Conservation (phyloP, 2,888 invertebrate genomes). For the Athetis lepigone region DNA sequence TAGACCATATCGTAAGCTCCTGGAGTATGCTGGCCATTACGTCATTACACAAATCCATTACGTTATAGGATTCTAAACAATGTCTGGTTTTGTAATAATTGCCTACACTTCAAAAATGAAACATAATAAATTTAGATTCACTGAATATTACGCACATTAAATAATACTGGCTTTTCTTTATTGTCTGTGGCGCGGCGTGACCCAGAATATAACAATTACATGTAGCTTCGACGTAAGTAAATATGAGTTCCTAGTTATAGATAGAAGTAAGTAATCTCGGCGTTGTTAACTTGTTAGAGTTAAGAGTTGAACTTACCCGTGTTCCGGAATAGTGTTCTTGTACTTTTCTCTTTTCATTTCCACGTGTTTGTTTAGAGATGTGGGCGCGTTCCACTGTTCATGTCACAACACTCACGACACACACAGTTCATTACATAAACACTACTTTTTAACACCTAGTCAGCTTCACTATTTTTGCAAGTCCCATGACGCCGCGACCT, state of each 20-base stretch:
- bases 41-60: slow-evolving; percentile 54
- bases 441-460: slow-evolving; percentile 68
- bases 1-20: slow-evolving; percentile 45
- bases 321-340: slow-evolving; percentile 79
- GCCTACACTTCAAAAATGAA: slow-evolving; percentile 53
- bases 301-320: slow-evolving; percentile 75
- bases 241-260: slow-evolving; percentile 42
- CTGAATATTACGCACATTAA: slow-evolving; percentile 59
- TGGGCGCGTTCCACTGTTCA: slow-evolving; percentile 78
- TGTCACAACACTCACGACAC: slow-evolving; percentile 76
- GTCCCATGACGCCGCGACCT: slow-evolving; percentile 71
- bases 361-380: slow-evolving; percentile 75
- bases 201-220: slow-evolving; percentile 58
- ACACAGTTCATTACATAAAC: slow-evolving; percentile 71
- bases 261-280: slow-evolving; percentile 11
- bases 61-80: slow-evolving; percentile 64
- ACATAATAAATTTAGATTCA: slow-evolving; percentile 64
- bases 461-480: slow-evolving; percentile 63
- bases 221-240: slow-evolving; percentile 36
- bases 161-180: slow-evolving; percentile 57
- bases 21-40: slow-evolving; percentile 40
- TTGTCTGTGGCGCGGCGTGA: slow-evolving; percentile 54
- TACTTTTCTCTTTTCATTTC: slow-evolving; percentile 91
- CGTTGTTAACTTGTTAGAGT: slow-evolving; percentile 23
- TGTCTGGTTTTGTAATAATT: slow-evolving; percentile 64